These are phyloP conservation scores for Hofmannophila pseudospretella DNA, from an alignment of 2,888 invertebrate genomes.

Conservation along the genomic window DNA sequence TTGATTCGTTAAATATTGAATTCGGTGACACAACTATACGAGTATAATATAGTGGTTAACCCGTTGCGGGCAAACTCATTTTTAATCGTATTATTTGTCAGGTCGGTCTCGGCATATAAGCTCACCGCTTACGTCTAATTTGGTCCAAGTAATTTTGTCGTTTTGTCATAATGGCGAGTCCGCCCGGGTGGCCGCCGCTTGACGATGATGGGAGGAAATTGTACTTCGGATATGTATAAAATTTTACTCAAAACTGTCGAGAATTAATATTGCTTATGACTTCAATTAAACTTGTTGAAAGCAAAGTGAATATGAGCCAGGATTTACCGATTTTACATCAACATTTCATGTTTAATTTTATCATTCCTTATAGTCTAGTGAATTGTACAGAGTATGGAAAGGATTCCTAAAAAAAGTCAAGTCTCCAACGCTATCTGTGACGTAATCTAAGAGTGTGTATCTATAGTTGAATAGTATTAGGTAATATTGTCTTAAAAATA, in stretches of 20 bases:
- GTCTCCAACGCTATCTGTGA: no score
- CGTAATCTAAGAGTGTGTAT: no score
- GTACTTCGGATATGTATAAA: constrained; percentile 67
- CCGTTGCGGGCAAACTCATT: no score
- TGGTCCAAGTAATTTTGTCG: constrained; percentile 62
- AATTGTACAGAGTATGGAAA: no score
- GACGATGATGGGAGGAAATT: constrained; percentile 73
- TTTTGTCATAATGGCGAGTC: constrained; percentile 66
- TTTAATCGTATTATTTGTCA: no score
- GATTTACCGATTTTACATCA: neutral
- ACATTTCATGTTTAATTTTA: neutral
- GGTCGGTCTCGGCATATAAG: constrained; percentile 50
- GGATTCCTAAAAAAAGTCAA: no score
- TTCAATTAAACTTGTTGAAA: constrained; percentile 26
- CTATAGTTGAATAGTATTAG: no score
- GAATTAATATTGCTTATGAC: constrained; percentile 65
- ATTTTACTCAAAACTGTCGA: constrained; percentile 61
- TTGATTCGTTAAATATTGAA: no score
- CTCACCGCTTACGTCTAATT: constrained; percentile 57
- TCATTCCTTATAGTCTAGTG: no score
- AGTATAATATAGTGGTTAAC: no score
- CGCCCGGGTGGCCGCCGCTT: constrained; percentile 68
- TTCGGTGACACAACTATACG: no score
- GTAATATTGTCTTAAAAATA: no score
- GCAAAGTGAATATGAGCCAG: neutral